Evolutionary conservation across 23 tunicate genomes (phyloP).

Genomic region (Corella eumyota): DNA sequence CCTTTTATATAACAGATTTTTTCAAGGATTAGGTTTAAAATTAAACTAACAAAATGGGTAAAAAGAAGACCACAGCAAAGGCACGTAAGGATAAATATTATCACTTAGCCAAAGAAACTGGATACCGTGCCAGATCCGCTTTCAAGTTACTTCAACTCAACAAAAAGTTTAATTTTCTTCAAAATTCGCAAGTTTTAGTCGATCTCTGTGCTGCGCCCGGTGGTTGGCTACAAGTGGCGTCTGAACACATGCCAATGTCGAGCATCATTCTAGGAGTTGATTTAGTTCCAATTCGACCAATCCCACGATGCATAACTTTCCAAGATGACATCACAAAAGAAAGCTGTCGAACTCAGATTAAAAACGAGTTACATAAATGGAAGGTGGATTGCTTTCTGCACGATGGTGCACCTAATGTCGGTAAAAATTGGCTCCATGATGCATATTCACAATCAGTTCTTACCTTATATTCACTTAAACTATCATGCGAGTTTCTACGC

Average conservation of each 20-base stretch:
- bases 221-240: conserved; percentile 98
- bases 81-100: conserved; percentile 91
- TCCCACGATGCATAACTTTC: conserved; percentile 74
- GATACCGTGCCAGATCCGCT: conserved; percentile 94
- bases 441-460: conserved; percentile 91
- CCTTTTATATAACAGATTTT: too few species aligned
- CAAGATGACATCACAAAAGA: conserved; percentile 98
- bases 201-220: conserved; percentile 99
- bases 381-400: conserved; percentile 91
- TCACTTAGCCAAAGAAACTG: conserved; percentile 93
- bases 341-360: conserved; percentile 56
- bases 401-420: conserved; percentile 99
- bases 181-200: conserved; percentile 73
- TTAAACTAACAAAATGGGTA: conserved; percentile 51
- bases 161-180: conserved; percentile 80
- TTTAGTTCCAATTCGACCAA: conserved; percentile 83
- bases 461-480: conserved; percentile 65
- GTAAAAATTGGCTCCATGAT: conserved; percentile 97
- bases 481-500: conserved; percentile 74
- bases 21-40: too few species aligned
- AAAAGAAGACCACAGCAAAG: conserved; percentile 61
- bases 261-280: conserved; percentile 86
- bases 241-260: conserved; percentile 89
- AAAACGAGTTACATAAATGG: conserved; percentile 57
- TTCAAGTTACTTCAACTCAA: conserved; percentile 93